Conservation (phyloP, 1,140 invertebrate species). For the Euwallacea similis region DNA sequence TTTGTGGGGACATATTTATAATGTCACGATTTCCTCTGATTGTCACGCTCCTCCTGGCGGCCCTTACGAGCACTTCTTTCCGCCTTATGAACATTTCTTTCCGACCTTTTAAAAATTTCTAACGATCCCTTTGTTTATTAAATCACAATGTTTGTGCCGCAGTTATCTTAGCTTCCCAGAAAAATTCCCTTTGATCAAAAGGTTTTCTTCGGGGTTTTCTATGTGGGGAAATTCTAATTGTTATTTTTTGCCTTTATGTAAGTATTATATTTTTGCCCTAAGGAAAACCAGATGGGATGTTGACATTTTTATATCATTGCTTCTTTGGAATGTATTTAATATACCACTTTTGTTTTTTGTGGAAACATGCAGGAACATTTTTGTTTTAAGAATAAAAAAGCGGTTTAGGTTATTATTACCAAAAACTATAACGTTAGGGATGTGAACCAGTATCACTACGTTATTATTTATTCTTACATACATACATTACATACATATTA, state of each 20-base stretch:
- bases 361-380: too few relatives aligned
- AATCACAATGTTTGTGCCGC: slow-evolving; percentile 3
- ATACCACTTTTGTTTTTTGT: too few relatives aligned
- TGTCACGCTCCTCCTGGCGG: slow-evolving; percentile 28
- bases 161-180: not conserved
- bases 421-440: too few relatives aligned
- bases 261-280: too few relatives aligned
- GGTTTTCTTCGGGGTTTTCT: not conserved
- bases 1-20: slow-evolving; percentile 40
- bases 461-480: too few relatives aligned
- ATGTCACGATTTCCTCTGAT: slow-evolving; percentile 31
- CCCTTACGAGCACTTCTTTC: slow-evolving; percentile 24
- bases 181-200: not conserved
- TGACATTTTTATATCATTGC: too few relatives aligned
- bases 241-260: not conserved
- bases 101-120: slow-evolving; percentile 18
- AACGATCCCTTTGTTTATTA: slow-evolving; percentile 13
- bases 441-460: too few relatives aligned
- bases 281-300: too few relatives aligned
- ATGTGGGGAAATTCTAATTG: not conserved
- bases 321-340: too few relatives aligned
- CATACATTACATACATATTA: too few relatives aligned
- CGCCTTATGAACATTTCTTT: slow-evolving; percentile 16
- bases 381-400: too few relatives aligned
- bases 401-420: too few relatives aligned